phyloP scores from a whole-genome alignment of 1,140 invertebrate species.

The Cyphomyrmex costatus region DNA sequence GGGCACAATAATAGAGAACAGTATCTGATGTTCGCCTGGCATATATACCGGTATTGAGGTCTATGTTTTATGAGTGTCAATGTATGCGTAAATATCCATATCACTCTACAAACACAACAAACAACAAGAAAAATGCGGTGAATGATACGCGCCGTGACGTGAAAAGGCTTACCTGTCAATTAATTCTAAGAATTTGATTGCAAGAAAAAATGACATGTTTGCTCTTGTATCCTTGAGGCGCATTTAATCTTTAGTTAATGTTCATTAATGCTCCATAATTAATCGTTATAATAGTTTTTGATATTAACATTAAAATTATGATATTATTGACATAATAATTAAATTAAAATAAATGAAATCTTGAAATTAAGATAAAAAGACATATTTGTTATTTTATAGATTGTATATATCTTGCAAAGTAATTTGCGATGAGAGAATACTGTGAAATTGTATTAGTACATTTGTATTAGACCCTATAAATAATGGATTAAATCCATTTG shows the following conservation, averaged over 20 bases:
- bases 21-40: background rate
- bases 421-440: background rate
- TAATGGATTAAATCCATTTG: background rate
- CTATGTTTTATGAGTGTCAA: background rate
- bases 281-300: background rate
- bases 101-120: background rate
- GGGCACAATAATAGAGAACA: background rate
- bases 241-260: background rate
- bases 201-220: background rate
- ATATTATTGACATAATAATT: background rate
- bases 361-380: background rate
- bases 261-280: background rate
- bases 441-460: background rate
- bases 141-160: background rate
- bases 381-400: background rate
- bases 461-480: background rate
- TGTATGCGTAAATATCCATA: background rate
- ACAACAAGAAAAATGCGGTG: background rate
- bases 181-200: background rate
- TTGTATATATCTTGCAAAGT: background rate
- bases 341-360: too few species aligned
- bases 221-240: background rate
- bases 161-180: background rate
- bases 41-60: slow-evolving; percentile 27
- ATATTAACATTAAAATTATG: background rate